Percentiles rank a stretch among this genome's conserved stretches.
phyloP scores from a whole-genome alignment of 2,797 vertebrate genomes.

The Salarias fasciatus region DNA sequence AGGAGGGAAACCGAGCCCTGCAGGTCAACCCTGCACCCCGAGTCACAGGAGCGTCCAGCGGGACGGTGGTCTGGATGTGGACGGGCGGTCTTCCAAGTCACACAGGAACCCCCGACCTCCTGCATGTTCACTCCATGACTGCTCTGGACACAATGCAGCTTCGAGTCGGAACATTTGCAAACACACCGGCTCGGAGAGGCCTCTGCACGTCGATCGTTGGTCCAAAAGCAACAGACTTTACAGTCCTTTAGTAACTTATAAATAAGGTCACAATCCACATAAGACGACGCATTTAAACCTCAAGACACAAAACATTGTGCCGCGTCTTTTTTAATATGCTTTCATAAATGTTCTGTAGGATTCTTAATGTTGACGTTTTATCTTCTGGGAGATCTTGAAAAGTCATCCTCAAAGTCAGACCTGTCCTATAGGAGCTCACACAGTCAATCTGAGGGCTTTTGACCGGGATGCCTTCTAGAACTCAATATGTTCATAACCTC shows the following conservation, averaged over 20 bases:
- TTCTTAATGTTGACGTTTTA: slow-evolving; percentile 47
- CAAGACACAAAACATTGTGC: neutral
- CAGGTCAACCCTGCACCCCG: no score
- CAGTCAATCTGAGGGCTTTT: slow-evolving; percentile 54
- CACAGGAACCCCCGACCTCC: no score
- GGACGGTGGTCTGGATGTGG: no score
- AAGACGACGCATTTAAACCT: neutral
- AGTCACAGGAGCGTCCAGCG: no score
- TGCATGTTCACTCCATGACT: no score
- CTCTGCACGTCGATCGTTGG: no score
- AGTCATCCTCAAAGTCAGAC: slow-evolving; percentile 39
- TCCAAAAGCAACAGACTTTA: no score
- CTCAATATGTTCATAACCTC: slow-evolving; percentile 53
- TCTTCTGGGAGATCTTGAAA: slow-evolving; percentile 33
- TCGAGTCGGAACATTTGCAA: no score
- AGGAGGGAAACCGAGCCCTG: no score
- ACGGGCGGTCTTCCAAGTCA: no score
- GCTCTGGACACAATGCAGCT: no score
- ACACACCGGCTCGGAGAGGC: no score
- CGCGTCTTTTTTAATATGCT: slow-evolving; percentile 18
- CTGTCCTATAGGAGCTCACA: slow-evolving; percentile 45
- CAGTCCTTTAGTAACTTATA: neutral
- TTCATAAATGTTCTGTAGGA: slow-evolving; percentile 52
- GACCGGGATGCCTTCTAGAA: slow-evolving; percentile 50
- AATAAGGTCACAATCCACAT: neutral